Base-by-base conservation (phyloP, 2,888 invertebrate species). In the Subacronicta megacephala region DNA sequence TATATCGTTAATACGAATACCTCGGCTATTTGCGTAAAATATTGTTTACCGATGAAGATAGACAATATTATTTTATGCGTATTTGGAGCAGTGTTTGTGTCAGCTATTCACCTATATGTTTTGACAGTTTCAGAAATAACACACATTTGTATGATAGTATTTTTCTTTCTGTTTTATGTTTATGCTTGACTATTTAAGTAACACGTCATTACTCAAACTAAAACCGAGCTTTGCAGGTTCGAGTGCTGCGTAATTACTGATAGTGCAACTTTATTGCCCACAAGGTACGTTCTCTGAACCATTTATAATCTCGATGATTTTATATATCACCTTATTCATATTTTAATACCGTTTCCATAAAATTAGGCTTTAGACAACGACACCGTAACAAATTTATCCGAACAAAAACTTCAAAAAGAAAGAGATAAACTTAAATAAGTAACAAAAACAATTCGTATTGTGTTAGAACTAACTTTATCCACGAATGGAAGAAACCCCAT, bases 351-450 rank as follows among this genome's bases (percentile, higher is more conserved):
- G n/a, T n/a, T n/a, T n/a, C n/a, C n/a, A n/a, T n/a, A n/a, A n/a
- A n/a, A n/a, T n/a, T n/a, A n/a, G n/a, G n/a, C n/a, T n/a, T n/a
- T n/a, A n/a, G n/a, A n/a, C n/a, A n/a, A n/a, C 4, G 12, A 23
- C 10, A 20, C 37, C 18, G 15, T 13, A 61, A 56, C 23, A 26
- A 10, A 29, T 36, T 45, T 50, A 13, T 56, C 12, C 12, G 6
- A 46, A 56, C 43, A 37, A 60, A 53, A 46, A 53, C 69, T 51
- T 76, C 63, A 63, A 63, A 70, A 74, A 63, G 42, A 75, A 82
- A 78, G 73, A 68, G 75, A 81, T 78, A 78, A 70, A 75, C 69
- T 79, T 71, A 75, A 82, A 82, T 72, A 80, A 77, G 43, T 75
- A 75, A 72, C 60, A 72, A 75, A 72, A 77, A 72, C 77, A 79